Conservation (phyloP, 2,797 vertebrate genomes). For the Periophthalmus magnuspinnatus region DNA sequence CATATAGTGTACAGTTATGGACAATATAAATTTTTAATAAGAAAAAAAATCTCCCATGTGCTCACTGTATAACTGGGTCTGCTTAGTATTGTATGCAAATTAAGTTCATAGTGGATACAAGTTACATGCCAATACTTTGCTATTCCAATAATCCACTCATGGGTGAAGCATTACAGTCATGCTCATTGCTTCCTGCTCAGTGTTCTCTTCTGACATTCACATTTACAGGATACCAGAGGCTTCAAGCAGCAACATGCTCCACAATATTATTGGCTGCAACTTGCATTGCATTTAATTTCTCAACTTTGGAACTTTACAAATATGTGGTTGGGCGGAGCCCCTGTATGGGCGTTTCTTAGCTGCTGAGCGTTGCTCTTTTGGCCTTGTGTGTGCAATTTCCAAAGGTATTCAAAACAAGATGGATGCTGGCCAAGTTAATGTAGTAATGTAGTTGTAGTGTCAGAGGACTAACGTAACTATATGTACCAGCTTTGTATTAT, state of each 20-base stretch:
- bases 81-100: neutral
- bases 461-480: constrained; percentile 14
- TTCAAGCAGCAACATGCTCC: constrained; percentile 64
- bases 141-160: neutral
- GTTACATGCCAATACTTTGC: neutral
- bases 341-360: constrained; percentile 32
- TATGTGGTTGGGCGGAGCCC: constrained; percentile 51
- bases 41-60: neutral
- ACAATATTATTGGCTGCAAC: constrained; percentile 40
- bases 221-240: constrained; percentile 3
- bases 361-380: constrained; percentile 29
- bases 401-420: constrained; percentile 29
- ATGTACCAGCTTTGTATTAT: constrained; percentile 3
- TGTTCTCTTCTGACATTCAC: constrained; percentile 15
- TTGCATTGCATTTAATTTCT: constrained; percentile 58
- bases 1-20: neutral
- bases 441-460: constrained; percentile 35
- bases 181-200: constrained; percentile 24
- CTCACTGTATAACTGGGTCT: neutral
- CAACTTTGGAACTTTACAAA: constrained; percentile 65
- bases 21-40: neutral
- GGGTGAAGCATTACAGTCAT: neutral
- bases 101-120: neutral
- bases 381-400: constrained; percentile 25
- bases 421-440: constrained; percentile 44